Conservation (phyloP, 2,797 vertebrate genomes). For the Pseudomugil gertrudae region DNA sequence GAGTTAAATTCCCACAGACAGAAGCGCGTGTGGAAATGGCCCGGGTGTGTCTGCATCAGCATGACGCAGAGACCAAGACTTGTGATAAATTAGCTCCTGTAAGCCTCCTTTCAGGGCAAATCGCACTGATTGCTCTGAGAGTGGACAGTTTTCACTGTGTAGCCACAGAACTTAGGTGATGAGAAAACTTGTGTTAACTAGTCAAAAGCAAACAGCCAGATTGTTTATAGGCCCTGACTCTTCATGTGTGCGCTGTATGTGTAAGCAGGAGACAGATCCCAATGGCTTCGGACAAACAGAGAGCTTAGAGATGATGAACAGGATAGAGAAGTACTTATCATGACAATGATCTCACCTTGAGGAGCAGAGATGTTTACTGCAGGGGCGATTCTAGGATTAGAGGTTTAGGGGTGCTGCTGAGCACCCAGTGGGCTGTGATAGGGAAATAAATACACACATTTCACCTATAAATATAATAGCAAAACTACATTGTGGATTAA, state of each 20-base stretch:
- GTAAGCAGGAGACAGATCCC: slow-evolving; percentile 14
- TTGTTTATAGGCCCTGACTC: slow-evolving; percentile 34
- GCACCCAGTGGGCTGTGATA: too few relatives aligned
- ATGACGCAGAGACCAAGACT: slow-evolving; percentile 52
- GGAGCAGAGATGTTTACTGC: too few relatives aligned
- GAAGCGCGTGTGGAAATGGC: slow-evolving; percentile 49
- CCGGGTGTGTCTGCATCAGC: slow-evolving; percentile 79
- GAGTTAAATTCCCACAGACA: slow-evolving; percentile 56
- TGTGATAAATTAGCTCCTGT: slow-evolving; percentile 56
- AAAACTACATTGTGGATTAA: too few relatives aligned
- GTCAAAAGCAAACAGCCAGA: neutral
- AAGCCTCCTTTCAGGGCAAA: slow-evolving; percentile 37
- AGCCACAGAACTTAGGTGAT: slow-evolving; percentile 17
- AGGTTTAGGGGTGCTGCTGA: too few relatives aligned
- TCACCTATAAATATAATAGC: too few relatives aligned
- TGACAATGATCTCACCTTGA: slow-evolving; percentile 58
- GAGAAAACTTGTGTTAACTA: slow-evolving; percentile 39
- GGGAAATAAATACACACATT: too few relatives aligned
- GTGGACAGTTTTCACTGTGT: slow-evolving; percentile 11
- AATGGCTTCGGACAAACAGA: slow-evolving; percentile 47
- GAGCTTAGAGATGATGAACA: slow-evolving; percentile 52
- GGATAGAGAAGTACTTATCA: slow-evolving; percentile 50
- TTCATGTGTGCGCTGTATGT: slow-evolving; percentile 4
- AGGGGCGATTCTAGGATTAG: too few relatives aligned
- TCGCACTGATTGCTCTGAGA: slow-evolving; percentile 40